These are phyloP conservation scores for Trichomalopsis sarcophagae DNA, from an alignment of 1,140 invertebrate species.

Conservation along the genomic window DNA sequence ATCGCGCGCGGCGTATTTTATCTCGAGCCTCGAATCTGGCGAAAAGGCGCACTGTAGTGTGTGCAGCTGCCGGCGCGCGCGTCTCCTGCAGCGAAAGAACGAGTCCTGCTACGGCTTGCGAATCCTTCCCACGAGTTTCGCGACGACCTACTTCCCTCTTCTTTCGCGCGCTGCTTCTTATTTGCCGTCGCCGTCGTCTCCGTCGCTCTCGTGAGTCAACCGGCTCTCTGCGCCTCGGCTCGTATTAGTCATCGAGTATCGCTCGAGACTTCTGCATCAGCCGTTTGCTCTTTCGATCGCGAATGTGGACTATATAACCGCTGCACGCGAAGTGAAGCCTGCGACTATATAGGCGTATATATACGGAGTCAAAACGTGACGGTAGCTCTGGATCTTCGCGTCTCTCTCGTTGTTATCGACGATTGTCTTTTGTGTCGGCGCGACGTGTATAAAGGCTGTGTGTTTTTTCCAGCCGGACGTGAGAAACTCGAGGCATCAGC, in stretches of 20 bases:
- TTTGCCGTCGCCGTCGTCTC: not conserved
- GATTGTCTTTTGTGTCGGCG: not conserved
- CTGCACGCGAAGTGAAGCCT: not conserved
- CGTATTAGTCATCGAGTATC: constrained; percentile 26
- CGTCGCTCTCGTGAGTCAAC: constrained; percentile 20
- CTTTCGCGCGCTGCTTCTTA: not conserved
- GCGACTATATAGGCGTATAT: not conserved
- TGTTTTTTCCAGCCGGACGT: not conserved
- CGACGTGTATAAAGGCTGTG: not conserved
- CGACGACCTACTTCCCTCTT: constrained; percentile 44
- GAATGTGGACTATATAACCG: not conserved
- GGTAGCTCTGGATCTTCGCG: not conserved
- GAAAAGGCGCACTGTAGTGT: not conserved
- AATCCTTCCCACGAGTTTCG: constrained; percentile 37
- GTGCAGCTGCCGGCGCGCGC: not conserved
- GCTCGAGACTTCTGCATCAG: not conserved
- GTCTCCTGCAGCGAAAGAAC: not conserved
- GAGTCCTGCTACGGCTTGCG: constrained; percentile 10
- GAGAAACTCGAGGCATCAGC: not conserved
- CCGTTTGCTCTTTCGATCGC: not conserved
- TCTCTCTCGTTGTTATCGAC: not conserved
- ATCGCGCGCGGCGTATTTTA: not conserved
- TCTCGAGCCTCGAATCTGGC: not conserved
- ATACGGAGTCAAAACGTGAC: not conserved
- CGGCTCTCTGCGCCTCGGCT: not conserved